These are phyloP conservation scores for Sussaba pulchella DNA, from an alignment of 2,888 invertebrate genomes.

Conservation along the genomic window DNA sequence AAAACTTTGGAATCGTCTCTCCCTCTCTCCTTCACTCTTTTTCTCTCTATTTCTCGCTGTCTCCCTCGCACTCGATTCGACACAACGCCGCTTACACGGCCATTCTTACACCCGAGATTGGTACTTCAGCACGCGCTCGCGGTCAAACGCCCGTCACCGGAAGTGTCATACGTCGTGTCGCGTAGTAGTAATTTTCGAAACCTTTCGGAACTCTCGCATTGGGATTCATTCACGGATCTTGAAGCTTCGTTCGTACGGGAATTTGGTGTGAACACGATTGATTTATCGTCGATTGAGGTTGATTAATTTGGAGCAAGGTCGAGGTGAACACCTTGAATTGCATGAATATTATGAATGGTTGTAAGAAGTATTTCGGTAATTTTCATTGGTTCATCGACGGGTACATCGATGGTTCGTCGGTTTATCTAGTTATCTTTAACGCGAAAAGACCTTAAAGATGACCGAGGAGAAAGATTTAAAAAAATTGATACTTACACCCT, in stretches of 20 bases:
- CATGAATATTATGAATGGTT: too few relatives aligned
- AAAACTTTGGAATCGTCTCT: conserved; percentile 42
- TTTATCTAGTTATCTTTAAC: too few relatives aligned
- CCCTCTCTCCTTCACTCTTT: background rate
- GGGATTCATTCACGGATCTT: conserved; percentile 50
- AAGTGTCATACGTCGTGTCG: conserved; percentile 59
- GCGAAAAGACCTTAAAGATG: too few relatives aligned
- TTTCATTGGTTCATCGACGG: too few relatives aligned
- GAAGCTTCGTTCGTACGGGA: too few relatives aligned
- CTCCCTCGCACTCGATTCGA: conserved; percentile 1
- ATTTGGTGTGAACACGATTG: too few relatives aligned
- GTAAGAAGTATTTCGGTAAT: too few relatives aligned
- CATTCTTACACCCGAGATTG: conserved; percentile 43
- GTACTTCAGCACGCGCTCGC: conserved; percentile 49
- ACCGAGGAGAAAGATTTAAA: too few relatives aligned
- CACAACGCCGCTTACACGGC: conserved; percentile 30
- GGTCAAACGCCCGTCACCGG: conserved; percentile 40
- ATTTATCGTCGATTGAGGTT: too few relatives aligned
- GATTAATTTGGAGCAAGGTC: too few relatives aligned
- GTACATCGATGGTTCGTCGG: too few relatives aligned
- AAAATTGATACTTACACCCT: conserved; percentile 64
- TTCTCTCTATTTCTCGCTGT: conserved; percentile 2
- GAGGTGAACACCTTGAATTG: too few relatives aligned
- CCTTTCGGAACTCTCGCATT: conserved; percentile 45
- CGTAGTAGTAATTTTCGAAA: conserved; percentile 55